Conservation (phyloP, 2,113 vertebrate species). For the Turnix velox region DNA sequence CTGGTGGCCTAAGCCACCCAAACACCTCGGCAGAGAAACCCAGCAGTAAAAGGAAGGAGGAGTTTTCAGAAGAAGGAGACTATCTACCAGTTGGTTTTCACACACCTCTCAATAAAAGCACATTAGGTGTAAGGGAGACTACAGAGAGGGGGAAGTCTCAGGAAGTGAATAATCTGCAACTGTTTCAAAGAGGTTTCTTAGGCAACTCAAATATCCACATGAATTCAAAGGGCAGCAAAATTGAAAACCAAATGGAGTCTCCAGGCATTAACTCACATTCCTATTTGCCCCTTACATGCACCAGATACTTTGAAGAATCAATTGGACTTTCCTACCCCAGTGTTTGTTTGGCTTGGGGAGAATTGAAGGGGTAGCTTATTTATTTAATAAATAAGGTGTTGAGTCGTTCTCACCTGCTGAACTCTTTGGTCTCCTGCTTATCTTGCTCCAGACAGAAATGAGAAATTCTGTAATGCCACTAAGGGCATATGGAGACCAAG, state of each 20-base stretch:
- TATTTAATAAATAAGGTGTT: constrained; percentile 1
- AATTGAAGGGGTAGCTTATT: constrained; percentile 16
- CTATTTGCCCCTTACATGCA: not conserved
- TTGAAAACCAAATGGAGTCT: not conserved
- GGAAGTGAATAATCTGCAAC: not conserved
- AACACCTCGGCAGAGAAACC: not conserved
- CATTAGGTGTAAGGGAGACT: not conserved
- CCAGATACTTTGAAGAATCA: not conserved
- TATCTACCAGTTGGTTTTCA: not conserved
- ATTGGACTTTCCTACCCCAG: constrained; percentile 12
- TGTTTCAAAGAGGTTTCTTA: not conserved
- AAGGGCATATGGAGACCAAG: not conserved
- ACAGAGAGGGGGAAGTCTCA: not conserved
- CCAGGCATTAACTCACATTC: not conserved
- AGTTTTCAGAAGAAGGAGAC: not conserved
- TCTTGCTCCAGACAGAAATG: constrained; percentile 19
- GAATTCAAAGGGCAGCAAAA: not conserved
- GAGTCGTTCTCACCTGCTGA: constrained; percentile 19
- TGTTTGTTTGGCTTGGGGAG: not conserved
- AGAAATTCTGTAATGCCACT: constrained; percentile 35
- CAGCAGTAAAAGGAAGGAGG: not conserved
- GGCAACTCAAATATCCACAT: not conserved
- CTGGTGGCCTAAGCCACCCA: not conserved
- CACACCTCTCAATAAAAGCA: not conserved
- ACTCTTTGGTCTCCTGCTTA: constrained; percentile 43